Evolutionary conservation across 2,113 vertebrate species (phyloP).

Genomic region (Pandion haliaetus): DNA sequence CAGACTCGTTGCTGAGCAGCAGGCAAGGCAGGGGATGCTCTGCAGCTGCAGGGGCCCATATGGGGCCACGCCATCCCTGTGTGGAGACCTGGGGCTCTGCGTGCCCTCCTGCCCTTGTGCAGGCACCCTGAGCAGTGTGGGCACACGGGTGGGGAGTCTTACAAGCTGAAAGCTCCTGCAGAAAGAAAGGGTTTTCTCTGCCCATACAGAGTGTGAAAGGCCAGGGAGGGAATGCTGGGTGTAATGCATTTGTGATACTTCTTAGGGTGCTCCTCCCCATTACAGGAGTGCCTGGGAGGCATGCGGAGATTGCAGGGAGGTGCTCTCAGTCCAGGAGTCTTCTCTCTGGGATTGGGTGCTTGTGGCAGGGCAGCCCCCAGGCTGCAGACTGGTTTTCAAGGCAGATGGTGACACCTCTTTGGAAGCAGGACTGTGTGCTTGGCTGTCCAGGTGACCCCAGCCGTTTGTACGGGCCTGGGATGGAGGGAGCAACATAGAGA

Average conservation of each 20-base stretch:
- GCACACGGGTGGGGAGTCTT: neutral
- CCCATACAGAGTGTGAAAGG: neutral
- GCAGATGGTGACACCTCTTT: neutral
- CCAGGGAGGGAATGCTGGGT: neutral
- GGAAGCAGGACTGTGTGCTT: neutral
- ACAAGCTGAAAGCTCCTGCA: neutral
- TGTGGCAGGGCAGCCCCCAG: neutral
- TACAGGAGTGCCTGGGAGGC: neutral
- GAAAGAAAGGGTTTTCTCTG: neutral
- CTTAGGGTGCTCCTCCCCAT: neutral
- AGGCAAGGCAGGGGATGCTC: neutral
- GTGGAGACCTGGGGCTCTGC: neutral
- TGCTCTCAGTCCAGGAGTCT: neutral
- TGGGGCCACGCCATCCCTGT: neutral
- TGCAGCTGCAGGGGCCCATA: rapidly evolving
- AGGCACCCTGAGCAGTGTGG: neutral
- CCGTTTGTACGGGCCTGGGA: neutral
- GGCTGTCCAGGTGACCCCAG: neutral
- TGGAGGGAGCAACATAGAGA: neutral
- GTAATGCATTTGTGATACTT: neutral
- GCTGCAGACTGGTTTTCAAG: neutral
- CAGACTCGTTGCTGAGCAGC: neutral
- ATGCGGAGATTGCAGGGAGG: neutral
- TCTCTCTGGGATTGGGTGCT: neutral
- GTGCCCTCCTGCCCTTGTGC: neutral